Conservation (phyloP, 1,140 invertebrate species). For the Orussus abietinus region DNA sequence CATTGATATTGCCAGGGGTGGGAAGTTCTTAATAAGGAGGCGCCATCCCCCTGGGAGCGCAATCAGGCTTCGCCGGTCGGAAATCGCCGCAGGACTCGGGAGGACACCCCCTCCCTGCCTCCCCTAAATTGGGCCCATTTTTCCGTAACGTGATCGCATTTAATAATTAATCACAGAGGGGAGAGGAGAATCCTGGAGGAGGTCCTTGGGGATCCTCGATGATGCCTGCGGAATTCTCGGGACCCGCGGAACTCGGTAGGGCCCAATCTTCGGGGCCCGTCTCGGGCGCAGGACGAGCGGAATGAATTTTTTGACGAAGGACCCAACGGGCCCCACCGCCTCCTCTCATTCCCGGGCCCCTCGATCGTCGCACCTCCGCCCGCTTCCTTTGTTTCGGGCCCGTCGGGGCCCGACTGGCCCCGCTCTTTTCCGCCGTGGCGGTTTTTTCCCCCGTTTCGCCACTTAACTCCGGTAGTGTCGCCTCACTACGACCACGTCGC, state of each 20-base stretch:
- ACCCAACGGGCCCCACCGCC: no score
- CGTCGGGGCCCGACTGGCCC: background rate
- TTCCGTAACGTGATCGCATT: no score
- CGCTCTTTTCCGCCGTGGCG: constrained; percentile 31
- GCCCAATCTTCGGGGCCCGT: background rate
- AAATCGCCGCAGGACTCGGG: no score
- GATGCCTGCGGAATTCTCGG: background rate
- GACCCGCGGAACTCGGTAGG: background rate
- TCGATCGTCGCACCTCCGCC: constrained; percentile 43
- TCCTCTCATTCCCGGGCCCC: constrained; percentile 18
- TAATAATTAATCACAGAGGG: no score
- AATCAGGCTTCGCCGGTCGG: no score
- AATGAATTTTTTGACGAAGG: no score
- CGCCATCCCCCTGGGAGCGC: constrained; percentile 45
- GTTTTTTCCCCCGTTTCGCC: constrained; percentile 50
- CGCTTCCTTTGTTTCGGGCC: constrained; percentile 46
- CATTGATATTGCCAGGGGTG: constrained; percentile 47
- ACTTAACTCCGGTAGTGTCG: constrained; percentile 52
- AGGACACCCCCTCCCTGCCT: background rate
- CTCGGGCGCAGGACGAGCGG: no score
- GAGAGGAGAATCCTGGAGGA: no score
- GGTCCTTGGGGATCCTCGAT: no score
- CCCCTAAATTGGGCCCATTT: no score
- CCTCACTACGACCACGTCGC: no score
- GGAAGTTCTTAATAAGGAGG: constrained; percentile 25